These are phyloP conservation scores for Paracanthobrama guichenoti DNA, from an alignment of 2,113 vertebrate genomes.

Conservation along the genomic window DNA sequence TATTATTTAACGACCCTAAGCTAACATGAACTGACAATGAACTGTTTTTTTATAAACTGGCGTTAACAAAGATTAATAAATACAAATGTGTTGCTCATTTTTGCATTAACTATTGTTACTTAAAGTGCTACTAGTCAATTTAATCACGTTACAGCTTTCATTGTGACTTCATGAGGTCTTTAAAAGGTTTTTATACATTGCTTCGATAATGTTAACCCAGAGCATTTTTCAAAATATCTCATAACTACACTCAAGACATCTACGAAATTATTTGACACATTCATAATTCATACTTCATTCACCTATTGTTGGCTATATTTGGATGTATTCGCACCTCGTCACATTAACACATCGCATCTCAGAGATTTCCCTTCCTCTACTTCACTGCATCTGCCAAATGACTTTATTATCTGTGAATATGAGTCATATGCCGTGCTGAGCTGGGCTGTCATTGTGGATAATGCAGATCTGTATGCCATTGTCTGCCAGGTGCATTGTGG, in stretches of 20 bases:
- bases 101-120: neutral
- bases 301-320: neutral
- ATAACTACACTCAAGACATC: neutral
- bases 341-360: neutral
- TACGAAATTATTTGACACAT: neutral
- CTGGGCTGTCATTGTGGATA: neutral
- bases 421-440: conserved; percentile 1
- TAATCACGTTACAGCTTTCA: neutral
- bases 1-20: neutral
- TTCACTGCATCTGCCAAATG: neutral
- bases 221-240: neutral
- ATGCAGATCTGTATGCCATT: neutral
- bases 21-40: neutral
- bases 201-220: neutral
- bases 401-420: conserved; percentile 22
- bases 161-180: neutral
- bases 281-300: neutral
- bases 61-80: neutral
- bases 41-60: neutral
- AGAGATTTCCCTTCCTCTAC: neutral
- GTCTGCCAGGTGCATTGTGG: conserved; percentile 21
- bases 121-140: neutral
- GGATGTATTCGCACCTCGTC: neutral
- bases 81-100: neutral
- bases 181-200: neutral